phyloP scores from a whole-genome alignment of 92 coral and sea anemone genomes.

The Epizoanthus scotinus region DNA sequence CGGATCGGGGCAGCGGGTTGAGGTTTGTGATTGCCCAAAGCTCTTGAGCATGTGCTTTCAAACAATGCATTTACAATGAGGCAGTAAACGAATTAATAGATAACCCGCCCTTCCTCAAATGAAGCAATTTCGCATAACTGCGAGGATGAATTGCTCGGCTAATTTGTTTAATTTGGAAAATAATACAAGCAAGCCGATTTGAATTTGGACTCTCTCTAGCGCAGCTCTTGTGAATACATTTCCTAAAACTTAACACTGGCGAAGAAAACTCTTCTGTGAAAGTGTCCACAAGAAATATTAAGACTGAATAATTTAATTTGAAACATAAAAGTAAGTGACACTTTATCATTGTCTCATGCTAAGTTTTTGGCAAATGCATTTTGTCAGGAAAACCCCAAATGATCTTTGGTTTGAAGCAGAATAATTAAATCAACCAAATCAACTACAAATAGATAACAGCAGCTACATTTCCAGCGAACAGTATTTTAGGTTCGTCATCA shows the following conservation, averaged over 20 bases:
- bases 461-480: not conserved
- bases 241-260: not conserved
- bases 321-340: too few relatives aligned
- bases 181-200: conserved; percentile 10
- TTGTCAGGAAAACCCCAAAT: too few relatives aligned
- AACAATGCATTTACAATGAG: conserved; percentile 38
- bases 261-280: not conserved
- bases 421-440: not conserved
- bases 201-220: not conserved
- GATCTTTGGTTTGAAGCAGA: not conserved
- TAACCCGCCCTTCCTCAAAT: conserved; percentile 46
- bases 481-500: not conserved
- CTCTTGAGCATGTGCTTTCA: conserved; percentile 39
- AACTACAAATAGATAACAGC: not conserved
- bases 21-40: conserved; percentile 36
- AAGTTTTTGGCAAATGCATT: too few relatives aligned
- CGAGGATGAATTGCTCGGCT: conserved; percentile 10
- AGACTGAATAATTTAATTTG: too few relatives aligned
- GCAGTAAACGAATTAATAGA: conserved; percentile 38
- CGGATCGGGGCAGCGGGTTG: not conserved
- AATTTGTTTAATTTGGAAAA: conserved; percentile 36
- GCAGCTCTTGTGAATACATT: not conserved
- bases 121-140: conserved; percentile 22
- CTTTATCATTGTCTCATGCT: too few relatives aligned
- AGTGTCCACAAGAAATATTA: not conserved